Evolutionary conservation across 2,888 invertebrate species (phyloP), one percentile per base, ranked within the genome.

Genomic region (Dromius quadrimaculatus): DNA sequence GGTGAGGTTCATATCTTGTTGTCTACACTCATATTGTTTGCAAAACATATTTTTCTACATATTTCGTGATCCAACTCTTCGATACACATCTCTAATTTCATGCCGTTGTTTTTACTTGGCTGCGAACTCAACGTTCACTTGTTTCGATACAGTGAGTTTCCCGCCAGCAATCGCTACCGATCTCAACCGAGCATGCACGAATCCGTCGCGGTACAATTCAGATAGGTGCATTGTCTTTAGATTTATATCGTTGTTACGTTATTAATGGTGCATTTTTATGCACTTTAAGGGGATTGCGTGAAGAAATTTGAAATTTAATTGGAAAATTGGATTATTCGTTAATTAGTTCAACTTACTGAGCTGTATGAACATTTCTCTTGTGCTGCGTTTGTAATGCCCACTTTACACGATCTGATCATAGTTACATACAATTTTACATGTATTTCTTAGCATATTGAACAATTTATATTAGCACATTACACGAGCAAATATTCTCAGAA

Each of bases 81-180:
- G 50, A 54, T 54, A 28, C 50, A 23, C 50, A 54, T 54, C 50
- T 54, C 50, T 54, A 54, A 54, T 54, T 54, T 54, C 50, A 54
- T 54, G 13, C 50, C 50, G 50, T 54, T 54, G 15, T 28, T 28
- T 6, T 28, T 54, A 54, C 28, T 54, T 54, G 50, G 28, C 50
- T 54, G 50, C 28, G 50, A 54, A 54, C 50, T 54, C 28, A 23
- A 23, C 50, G 28, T 54, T 54, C 50, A 54, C 28, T 54, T 54
- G 50, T 54, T 54, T 54, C 50, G 50, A 54, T 28, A 54, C 50
- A 54, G 17, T 54, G 50, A 4, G 50, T 54, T 41, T 54, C 50
- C 50, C 23, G 23, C 28, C 28, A 8, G 43, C 20, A 19, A 43
- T 43, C 43, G 15, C 20, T 8, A 4, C 11, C 47, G 50, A 54